Base-by-base conservation (phyloP, 2,113 vertebrate species). In the Agelaius tricolor region DNA sequence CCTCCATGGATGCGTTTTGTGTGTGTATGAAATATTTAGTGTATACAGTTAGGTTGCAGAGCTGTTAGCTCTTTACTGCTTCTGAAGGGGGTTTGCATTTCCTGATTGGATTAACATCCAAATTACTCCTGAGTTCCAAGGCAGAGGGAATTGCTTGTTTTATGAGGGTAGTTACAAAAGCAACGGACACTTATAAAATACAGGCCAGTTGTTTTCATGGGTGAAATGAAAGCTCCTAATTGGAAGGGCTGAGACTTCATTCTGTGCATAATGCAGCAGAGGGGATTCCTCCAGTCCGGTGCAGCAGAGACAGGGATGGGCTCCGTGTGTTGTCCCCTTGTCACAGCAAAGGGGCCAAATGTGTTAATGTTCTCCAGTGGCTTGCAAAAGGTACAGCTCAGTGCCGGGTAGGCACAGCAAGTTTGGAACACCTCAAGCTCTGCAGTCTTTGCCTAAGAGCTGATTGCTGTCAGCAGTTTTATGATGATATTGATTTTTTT, bases 401-500 rank as follows among this genome's bases (percentile, higher is more conserved):
- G 33, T 41, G 72, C 61, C 58, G 41, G 46, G 57, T 5, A 84
- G 82, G 47, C 68, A 59, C 33, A n/a, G 65, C n/a, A 66, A 63
- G 37, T 93, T 65, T 78, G 46, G 58, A 68, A 27, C 63, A 44
- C 39, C 76, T 92, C 2, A 0, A 82, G 66, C 54, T 82, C 52
- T 61, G 46, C 58, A 72, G 57, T 22, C 66, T 90, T 84, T 88
- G 57, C 75, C 21, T 67, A 47, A 92, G 73, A 88, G 76, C 88
- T 65, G 75, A 80, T 59, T 81, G 44, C 93, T 96, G 88, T 91
- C 93, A 90, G 94, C 80, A 81, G 41, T 73, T 90, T 84, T 94
- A 95, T 84, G 79, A 80, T 63, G 22, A 62, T 92, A 97, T 75
- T 94, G 96, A 95, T 95, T 95, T 96, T 93, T 77, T 94, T 87